These are phyloP conservation scores for Vulpes lagopus DNA, from an alignment of 2,113 vertebrate genomes.

Conservation along the genomic window DNA sequence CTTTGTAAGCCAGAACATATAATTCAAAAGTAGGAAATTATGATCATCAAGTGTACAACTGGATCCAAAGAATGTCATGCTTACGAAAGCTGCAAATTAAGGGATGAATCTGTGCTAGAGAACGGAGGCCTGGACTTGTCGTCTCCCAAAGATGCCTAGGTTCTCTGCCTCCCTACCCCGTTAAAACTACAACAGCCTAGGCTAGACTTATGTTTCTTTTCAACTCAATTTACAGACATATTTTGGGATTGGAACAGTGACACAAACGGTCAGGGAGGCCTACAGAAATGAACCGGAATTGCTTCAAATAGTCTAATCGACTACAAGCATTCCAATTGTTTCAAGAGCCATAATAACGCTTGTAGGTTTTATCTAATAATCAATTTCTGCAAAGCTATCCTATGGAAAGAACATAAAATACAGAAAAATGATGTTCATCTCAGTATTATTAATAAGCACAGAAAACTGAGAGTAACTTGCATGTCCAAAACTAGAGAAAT, in stretches of 20 bases:
- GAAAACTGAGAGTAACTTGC: background rate
- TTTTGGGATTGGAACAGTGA: background rate
- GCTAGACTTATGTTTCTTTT: background rate
- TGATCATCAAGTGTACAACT: background rate
- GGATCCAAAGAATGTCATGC: background rate
- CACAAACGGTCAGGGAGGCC: background rate
- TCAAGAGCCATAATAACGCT: background rate
- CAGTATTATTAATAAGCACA: background rate
- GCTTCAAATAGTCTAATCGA: background rate
- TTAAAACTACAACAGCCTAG: background rate
- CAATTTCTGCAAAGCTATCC: background rate
- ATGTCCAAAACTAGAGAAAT: background rate
- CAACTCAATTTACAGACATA: background rate
- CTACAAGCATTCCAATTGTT: background rate
- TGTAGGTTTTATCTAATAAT: background rate
- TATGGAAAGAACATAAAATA: background rate
- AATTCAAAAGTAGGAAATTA: background rate
- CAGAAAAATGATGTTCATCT: background rate
- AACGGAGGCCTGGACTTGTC: background rate
- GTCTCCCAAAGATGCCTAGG: background rate
- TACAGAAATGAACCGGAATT: background rate
- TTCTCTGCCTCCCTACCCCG: background rate
- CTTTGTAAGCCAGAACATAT: background rate
- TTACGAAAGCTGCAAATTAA: background rate
- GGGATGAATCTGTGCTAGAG: background rate